Conservation (phyloP, 2,888 invertebrate species). For the Urechis unicinctus region DNA sequence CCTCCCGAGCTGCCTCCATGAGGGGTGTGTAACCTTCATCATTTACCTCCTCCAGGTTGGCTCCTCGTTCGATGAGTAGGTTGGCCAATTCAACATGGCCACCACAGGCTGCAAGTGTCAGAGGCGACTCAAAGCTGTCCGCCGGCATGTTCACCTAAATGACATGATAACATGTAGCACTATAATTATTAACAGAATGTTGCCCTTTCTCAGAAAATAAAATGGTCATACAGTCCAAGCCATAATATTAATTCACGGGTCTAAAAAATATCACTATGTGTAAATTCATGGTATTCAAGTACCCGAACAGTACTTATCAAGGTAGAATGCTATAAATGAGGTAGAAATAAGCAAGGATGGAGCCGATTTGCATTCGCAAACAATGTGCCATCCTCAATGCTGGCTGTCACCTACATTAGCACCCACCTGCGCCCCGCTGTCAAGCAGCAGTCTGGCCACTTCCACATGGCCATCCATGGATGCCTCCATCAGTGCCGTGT, state of each 20-base stretch:
- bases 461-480: conserved; percentile 99
- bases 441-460: conserved; percentile 85
- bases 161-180: no score
- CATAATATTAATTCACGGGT: no score
- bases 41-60: conserved; percentile 97
- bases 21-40: conserved; percentile 98
- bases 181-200: neutral
- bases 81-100: conserved; percentile 96
- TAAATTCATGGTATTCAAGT: neutral
- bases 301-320: no score
- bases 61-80: conserved; percentile 90
- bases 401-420: no score
- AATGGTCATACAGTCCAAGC: no score
- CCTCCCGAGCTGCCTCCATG: conserved; percentile 98
- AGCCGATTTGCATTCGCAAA: no score
- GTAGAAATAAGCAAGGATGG: no score
- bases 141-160: conserved; percentile 98
- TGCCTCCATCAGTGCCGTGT: conserved; percentile 98
- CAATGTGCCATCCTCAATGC: no score
- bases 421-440: conserved; percentile 84
- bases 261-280: no score
- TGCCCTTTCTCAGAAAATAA: neutral
- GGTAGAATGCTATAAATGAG: no score
- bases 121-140: conserved; percentile 97
- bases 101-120: conserved; percentile 96